Base-by-base conservation (phyloP, 2,113 vertebrate species). In the Clarias batrachus region DNA sequence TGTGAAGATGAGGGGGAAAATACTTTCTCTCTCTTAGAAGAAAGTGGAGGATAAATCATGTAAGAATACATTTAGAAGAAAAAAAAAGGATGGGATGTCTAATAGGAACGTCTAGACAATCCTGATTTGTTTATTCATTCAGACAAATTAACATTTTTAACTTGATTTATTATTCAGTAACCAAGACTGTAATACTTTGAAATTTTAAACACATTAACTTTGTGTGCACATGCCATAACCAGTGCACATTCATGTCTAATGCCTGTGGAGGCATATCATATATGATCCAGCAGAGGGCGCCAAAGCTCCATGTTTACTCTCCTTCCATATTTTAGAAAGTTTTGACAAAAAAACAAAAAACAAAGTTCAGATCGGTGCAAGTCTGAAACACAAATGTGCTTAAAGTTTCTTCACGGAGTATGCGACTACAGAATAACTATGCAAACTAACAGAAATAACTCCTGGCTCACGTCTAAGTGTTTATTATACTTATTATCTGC, bases 271-370 rank as follows among this genome's bases (percentile, higher is more conserved):
- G 48, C 4, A 41, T 78, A 23, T 54, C 57, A 60, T 11, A 68
- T 70, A 81, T 60, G 54, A 25, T 82, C 88, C 94, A 93, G 87
- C 84, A 93, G 94, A 87, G 92, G 93, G 91, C 82, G 90, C 90
- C 83, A 83, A 25, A 14, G 60, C 19, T 66, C 7, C 63, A 57
- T 83, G 37, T 85, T 82, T 83, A 90, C 74, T 85, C 48, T 19
- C 52, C 73, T 68, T 86, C 76, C 30, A 87, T 54, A 52, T 91
- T 92, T 85, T 91, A 90, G 88, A 93, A 91, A 91, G 82, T 90
- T 89, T 91, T 82, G 33, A 77, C 25, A 16, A 65, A 78, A 78
- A 2, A 81, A 27, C 52, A 52, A 30, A 78, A 41, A 2, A 73
- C 27, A 63, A 52, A 52, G 19, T 76, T 5, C 30, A 65, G 23